Conservation (phyloP, 2,888 invertebrate genomes). For the Sipha maydis region DNA sequence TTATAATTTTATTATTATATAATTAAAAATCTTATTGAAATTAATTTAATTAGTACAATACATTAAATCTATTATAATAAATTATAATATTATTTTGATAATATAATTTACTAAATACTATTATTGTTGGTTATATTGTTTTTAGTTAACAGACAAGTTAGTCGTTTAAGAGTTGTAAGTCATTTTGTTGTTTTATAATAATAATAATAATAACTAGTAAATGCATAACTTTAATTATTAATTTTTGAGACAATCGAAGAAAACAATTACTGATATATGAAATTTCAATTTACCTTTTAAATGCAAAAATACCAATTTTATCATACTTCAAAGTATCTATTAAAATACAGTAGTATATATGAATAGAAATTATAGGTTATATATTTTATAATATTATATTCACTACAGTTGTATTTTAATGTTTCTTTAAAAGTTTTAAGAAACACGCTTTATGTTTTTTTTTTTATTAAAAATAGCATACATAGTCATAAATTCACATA, state of each 20-base stretch:
- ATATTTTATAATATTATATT: neutral
- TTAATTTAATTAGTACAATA: no score
- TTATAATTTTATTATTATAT: no score
- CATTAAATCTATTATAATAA: no score
- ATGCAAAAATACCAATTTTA: neutral
- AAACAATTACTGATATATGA: neutral
- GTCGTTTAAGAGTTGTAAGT: neutral
- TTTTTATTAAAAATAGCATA: slow-evolving; percentile 25
- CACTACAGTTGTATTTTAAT: neutral
- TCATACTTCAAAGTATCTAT: neutral
- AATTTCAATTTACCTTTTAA: neutral
- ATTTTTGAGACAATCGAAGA: neutral
- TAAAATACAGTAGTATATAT: neutral
- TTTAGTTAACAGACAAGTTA: neutral
- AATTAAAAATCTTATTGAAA: no score
- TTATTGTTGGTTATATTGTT: neutral
- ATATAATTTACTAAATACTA: no score
- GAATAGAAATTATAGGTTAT: slow-evolving; percentile 4
- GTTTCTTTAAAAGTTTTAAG: slow-evolving; percentile 17
- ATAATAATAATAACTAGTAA: neutral
- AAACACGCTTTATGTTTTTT: slow-evolving; percentile 25
- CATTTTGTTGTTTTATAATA: neutral
- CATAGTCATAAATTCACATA: slow-evolving; percentile 7
- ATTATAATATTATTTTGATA: no score
- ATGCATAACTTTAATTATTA: neutral